Evolutionary conservation across 1,140 invertebrate species (phyloP), one percentile per base, ranked within the genome.

Genomic region (Chironomus tepperi): DNA sequence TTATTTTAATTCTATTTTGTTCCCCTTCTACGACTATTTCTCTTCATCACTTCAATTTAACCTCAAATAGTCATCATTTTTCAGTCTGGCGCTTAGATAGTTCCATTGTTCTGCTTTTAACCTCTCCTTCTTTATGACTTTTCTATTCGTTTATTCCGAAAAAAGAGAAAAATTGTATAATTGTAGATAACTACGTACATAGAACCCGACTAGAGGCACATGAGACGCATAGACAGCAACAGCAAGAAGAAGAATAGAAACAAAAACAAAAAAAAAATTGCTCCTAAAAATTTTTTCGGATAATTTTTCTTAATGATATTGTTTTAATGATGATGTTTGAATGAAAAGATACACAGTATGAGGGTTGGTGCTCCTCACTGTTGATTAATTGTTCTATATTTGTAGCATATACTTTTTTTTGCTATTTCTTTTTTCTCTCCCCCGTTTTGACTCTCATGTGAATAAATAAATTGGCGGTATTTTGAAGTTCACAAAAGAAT

Each of bases 301-400:
- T 34, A 34, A 34, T 34, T 34, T 12, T 57, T 57, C 47, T 57
- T 57, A 57, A 57, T 57, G 47, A 57, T 57, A 57, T 57, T 57
- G 47, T 57, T 57, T 57, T 57, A 57, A 57, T 57, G 47, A 57
- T 57, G 47, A 57, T 57, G 47, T 57, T 57, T 57, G 12, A n/a
- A 57, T 12, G 47, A n/a, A 57, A n/a, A 57, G 47, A 57, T 5
- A 57, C 12, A 57, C 12, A 47, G 43, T 10, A 47, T 10, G 43
- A 57, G 12, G 47, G 12, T n/a, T 57, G 47, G 15, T n/a, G 15
- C 47, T n/a, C 24, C 24, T 34, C 5, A 34, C 24, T 57, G n/a
- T 12, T 57, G 47, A 57, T 57, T 57, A 57, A 57, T 57, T 57
- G 47, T 57, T 57, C 10, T 57, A n/a, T n/a, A 57, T 57, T 34